Evolutionary conservation across 2,888 invertebrate species (phyloP).

Genomic region (Aspidiotus destructor): DNA sequence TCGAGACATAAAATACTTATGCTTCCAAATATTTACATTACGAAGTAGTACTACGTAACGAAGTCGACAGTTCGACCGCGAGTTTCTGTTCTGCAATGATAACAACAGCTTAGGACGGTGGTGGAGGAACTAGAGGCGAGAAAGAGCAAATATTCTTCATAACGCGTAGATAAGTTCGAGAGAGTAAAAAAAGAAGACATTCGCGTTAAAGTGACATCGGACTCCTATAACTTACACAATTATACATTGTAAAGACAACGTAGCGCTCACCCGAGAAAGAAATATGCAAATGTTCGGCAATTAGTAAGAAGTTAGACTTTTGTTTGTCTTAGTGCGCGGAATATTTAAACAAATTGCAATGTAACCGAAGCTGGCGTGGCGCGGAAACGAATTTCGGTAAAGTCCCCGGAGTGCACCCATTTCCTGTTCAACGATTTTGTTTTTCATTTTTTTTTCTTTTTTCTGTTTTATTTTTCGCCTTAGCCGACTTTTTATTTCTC

Average conservation of each 20-base stretch:
- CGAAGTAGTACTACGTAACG: too few species aligned
- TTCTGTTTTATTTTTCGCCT: background rate
- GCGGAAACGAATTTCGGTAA: constrained; percentile 13
- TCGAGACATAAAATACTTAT: too few species aligned
- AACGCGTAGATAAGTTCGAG: constrained; percentile 18
- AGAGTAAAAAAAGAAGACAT: constrained; percentile 18
- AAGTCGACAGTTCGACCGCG: background rate
- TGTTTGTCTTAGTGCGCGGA: constrained; percentile 25
- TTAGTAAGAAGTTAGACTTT: constrained; percentile 25
- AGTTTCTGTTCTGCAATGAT: background rate
- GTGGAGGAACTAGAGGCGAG: too few species aligned
- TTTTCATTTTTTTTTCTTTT: background rate
- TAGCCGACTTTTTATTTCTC: background rate
- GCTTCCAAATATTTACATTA: too few species aligned
- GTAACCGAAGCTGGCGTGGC: constrained; percentile 15
- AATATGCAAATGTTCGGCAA: constrained; percentile 28
- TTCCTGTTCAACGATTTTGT: constrained; percentile 20
- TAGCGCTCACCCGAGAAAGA: constrained; percentile 11
- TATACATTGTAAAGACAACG: constrained; percentile 10
- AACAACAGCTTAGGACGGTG: background rate
- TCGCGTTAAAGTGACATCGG: constrained; percentile 23
- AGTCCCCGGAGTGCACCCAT: constrained; percentile 24
- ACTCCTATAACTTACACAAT: constrained; percentile 28
- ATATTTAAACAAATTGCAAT: constrained; percentile 23
- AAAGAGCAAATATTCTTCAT: background rate